Evolutionary conservation across 2,797 vertebrate species (phyloP).

Genomic region (Cyprinella venusta): DNA sequence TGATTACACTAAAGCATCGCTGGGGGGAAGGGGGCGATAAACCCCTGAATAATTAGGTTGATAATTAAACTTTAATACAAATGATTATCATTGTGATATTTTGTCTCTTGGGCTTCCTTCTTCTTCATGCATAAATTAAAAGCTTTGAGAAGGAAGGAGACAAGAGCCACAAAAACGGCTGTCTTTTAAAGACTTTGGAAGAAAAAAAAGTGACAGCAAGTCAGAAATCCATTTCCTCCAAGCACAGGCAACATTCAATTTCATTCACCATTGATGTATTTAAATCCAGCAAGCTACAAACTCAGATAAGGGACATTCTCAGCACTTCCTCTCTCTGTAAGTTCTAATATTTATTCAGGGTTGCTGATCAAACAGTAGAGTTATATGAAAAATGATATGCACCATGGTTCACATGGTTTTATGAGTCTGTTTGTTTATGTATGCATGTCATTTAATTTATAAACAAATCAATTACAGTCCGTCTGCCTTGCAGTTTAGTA

Average conservation of each 20-base stretch:
- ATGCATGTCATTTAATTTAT: conserved; percentile 20
- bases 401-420: not conserved
- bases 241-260: conserved; percentile 40
- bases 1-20: conserved; percentile 52
- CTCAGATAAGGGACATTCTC: conserved; percentile 35
- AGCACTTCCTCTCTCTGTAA: conserved; percentile 18
- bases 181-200: conserved; percentile 9
- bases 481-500: conserved; percentile 4
- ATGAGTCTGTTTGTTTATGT: conserved; percentile 26
- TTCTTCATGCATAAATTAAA: conserved; percentile 48
- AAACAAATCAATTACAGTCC: not conserved
- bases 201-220: conserved; percentile 32
- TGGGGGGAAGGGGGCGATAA: conserved; percentile 41
- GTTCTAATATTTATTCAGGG: conserved; percentile 27
- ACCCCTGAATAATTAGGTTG: conserved; percentile 57
- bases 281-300: conserved; percentile 41
- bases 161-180: conserved; percentile 10
- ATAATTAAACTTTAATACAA: conserved; percentile 62
- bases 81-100: conserved; percentile 52
- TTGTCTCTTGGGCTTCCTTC: conserved; percentile 35
- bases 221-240: conserved; percentile 45
- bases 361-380: conserved; percentile 28
- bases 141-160: conserved; percentile 31
- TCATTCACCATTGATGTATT: conserved; percentile 47
- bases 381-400: not conserved